Conservation (phyloP, 2,888 invertebrate genomes). For the Eristalis pertinax region DNA sequence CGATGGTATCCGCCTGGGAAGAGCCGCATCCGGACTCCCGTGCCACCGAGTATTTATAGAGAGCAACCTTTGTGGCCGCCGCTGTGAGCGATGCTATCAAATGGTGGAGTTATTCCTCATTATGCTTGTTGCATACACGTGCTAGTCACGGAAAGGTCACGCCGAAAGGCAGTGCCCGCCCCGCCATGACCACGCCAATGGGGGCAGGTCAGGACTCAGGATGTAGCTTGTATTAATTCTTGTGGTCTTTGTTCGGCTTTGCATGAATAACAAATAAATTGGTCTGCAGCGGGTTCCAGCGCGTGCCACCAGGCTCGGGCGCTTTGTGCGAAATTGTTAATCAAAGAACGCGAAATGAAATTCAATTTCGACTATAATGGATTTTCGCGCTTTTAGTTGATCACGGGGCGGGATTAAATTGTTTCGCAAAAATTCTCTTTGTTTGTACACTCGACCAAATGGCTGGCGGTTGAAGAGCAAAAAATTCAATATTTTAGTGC, state of each 20-base stretch:
- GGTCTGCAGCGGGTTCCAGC: neutral
- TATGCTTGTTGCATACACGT: constrained; percentile 1
- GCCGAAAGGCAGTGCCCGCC: neutral
- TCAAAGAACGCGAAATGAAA: neutral
- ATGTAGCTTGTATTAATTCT: neutral
- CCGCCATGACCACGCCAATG: too few species aligned
- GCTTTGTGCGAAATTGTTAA: neutral
- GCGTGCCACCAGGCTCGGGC: too few species aligned
- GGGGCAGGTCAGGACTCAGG: neutral
- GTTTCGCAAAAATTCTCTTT: neutral
- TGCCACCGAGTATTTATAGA: neutral
- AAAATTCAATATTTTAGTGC: too few species aligned
- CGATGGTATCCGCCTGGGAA: neutral
- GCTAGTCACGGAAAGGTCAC: constrained; percentile 1
- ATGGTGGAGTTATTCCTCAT: neutral
- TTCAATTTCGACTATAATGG: neutral
- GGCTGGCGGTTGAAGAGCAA: too few species aligned
- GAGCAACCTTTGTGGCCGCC: neutral
- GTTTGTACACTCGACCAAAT: neutral
- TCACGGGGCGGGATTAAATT: neutral
- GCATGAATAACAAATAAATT: neutral
- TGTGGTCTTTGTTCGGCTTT: neutral
- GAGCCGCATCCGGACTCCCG: neutral
- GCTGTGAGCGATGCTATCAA: neutral
- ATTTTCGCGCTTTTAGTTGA: neutral